These are phyloP conservation scores for Penaeus japonicus DNA, from an alignment of 1,140 invertebrate genomes.

Conservation along the genomic window DNA sequence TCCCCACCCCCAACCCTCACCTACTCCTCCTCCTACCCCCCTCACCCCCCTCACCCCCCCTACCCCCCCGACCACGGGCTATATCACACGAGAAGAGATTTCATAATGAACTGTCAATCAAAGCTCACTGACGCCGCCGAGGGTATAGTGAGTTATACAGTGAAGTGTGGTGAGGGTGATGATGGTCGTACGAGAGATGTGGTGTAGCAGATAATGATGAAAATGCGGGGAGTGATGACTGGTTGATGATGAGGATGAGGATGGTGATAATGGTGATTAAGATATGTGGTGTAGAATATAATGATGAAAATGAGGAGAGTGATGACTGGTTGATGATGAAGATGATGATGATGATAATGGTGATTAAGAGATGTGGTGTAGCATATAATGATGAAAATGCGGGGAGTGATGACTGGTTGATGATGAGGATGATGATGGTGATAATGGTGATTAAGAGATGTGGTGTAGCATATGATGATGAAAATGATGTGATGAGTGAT, in stretches of 20 bases:
- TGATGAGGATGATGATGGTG: neutral
- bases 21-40: too few species aligned
- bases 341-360: neutral
- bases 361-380: neutral
- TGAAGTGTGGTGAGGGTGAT: neutral
- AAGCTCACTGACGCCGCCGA: neutral
- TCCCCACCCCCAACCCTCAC: too few species aligned
- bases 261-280: too few species aligned
- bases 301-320: neutral
- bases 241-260: too few species aligned
- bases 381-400: neutral
- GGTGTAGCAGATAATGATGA: neutral
- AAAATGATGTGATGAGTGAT: too few species aligned
- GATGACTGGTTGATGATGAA: neutral
- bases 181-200: neutral
- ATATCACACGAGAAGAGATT: constrained; percentile 22
- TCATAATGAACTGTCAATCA: constrained; percentile 37
- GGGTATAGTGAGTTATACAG: neutral
- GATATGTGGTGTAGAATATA: neutral
- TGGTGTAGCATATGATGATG: neutral
- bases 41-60: too few species aligned
- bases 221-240: too few species aligned
- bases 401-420: neutral
- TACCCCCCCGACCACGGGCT: neutral
- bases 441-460: neutral